Evolutionary conservation across 2,888 invertebrate species (phyloP).

Genomic region (Pemphredon lugubris): DNA sequence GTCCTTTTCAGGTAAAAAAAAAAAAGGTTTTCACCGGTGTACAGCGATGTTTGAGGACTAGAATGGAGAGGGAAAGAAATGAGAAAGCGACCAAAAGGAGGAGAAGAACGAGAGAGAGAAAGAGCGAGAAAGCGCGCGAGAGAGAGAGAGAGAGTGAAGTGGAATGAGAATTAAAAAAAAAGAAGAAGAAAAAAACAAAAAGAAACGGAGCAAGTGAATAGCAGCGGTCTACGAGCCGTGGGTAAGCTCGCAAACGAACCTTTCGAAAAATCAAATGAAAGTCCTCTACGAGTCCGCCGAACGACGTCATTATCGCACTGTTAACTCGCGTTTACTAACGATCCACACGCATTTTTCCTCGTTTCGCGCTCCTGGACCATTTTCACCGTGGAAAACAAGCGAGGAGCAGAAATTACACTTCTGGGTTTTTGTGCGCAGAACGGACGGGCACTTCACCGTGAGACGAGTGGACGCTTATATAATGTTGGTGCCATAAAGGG

Average conservation of each 20-base stretch:
- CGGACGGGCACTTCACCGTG: slow-evolving; percentile 12
- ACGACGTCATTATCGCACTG: slow-evolving; percentile 64
- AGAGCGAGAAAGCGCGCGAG: slow-evolving; percentile 22
- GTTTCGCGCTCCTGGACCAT: slow-evolving; percentile 27
- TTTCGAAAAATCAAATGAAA: slow-evolving; percentile 61
- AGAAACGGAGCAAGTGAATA: slow-evolving; percentile 7
- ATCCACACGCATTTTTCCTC: slow-evolving; percentile 52
- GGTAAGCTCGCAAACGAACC: slow-evolving; percentile 50
- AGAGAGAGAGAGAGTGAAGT: not conserved
- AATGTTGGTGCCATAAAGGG: slow-evolving; percentile 9
- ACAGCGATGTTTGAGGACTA: slow-evolving; percentile 28
- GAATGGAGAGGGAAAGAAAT: slow-evolving; percentile 18
- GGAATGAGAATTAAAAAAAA: not conserved
- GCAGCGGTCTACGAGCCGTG: slow-evolving; percentile 16
- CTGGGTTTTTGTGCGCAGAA: slow-evolving; percentile 10
- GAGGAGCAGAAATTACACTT: slow-evolving; percentile 37
- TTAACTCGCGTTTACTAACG: slow-evolving; percentile 56
- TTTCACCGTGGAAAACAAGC: slow-evolving; percentile 20
- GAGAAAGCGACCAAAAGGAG: slow-evolving; percentile 12
- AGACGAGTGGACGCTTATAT: slow-evolving; percentile 20
- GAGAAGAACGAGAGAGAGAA: not conserved
- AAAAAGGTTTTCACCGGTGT: slow-evolving; percentile 54
- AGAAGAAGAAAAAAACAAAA: slow-evolving; percentile 3
- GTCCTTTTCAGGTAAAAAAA: slow-evolving; percentile 61
- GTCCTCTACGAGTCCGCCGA: slow-evolving; percentile 39